Percentiles rank a stretch among this genome's conserved stretches.
Evolutionary conservation across 2,797 vertebrate species (phyloP).

Genomic region (Sitta carolinensis): DNA sequence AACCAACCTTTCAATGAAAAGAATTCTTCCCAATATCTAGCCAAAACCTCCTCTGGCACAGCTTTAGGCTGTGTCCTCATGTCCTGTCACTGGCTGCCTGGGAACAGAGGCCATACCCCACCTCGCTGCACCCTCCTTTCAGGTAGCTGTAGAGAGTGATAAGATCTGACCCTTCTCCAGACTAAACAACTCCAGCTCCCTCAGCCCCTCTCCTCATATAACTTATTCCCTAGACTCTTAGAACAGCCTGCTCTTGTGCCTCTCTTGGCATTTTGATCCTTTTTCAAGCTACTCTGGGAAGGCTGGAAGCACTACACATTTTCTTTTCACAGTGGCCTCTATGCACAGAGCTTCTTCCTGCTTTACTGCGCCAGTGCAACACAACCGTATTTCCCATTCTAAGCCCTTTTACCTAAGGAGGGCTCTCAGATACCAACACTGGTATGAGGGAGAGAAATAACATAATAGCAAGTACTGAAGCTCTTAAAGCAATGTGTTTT

Average conservation of each 20-base stretch:
- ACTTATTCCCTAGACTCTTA: not conserved
- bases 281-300: not conserved
- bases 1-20: not conserved
- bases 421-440: not conserved
- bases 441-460: not conserved
- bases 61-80: too few species aligned
- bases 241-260: not conserved
- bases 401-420: not conserved
- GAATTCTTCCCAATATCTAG: not conserved
- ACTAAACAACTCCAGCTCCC: not conserved
- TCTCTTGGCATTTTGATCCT: not conserved
- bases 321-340: not conserved
- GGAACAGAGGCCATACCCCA: too few species aligned
- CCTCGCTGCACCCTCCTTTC: too few species aligned
- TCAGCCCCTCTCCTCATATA: not conserved
- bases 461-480: not conserved
- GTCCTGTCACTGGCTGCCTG: too few species aligned
- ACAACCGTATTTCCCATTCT: not conserved
- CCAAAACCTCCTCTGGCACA: not conserved
- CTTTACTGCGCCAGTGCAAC: not conserved
- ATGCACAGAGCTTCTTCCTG: not conserved
- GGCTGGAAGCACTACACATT: not conserved
- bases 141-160: too few species aligned
- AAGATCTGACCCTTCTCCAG: not conserved
- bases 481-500: slow-evolving; percentile 17